Conservation (phyloP, 2,113 vertebrate genomes). For the Oceanodroma tethys region DNA sequence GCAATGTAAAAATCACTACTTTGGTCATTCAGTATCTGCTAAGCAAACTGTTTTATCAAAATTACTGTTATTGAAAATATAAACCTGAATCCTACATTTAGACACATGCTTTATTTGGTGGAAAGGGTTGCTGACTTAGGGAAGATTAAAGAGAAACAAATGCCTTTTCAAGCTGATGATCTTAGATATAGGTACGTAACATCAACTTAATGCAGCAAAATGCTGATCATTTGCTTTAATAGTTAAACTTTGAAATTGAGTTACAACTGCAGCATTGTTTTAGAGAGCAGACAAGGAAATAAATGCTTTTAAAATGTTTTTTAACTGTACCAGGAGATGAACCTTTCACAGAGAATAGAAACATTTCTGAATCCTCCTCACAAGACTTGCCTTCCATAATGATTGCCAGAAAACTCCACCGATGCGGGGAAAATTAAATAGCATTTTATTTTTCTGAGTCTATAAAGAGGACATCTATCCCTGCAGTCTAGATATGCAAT, state of each 20-base stretch:
- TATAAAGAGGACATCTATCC: not conserved
- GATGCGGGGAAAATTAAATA: not conserved
- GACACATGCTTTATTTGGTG: not conserved
- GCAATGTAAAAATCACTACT: not conserved
- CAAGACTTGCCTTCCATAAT: not conserved
- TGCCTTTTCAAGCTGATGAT: not conserved
- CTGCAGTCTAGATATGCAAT: not conserved
- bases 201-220: not conserved
- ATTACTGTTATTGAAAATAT: slow-evolving; percentile 2
- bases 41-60: slow-evolving; percentile 13
- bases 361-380: not conserved
- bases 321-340: not conserved
- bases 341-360: not conserved
- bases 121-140: not conserved
- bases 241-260: not conserved
- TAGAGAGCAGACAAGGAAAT: not conserved
- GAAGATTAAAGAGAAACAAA: not conserved
- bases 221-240: not conserved
- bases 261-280: not conserved
- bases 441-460: not conserved
- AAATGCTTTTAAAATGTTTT: not conserved
- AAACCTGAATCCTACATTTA: not conserved
- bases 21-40: not conserved
- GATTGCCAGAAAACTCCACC: not conserved
- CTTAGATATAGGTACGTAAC: not conserved